A percentile compares a stretch with the other conserved stretches of the same genome.
phyloP scores from a whole-genome alignment of 2,888 invertebrate species.

The Dasysyrphus tricinctus region DNA sequence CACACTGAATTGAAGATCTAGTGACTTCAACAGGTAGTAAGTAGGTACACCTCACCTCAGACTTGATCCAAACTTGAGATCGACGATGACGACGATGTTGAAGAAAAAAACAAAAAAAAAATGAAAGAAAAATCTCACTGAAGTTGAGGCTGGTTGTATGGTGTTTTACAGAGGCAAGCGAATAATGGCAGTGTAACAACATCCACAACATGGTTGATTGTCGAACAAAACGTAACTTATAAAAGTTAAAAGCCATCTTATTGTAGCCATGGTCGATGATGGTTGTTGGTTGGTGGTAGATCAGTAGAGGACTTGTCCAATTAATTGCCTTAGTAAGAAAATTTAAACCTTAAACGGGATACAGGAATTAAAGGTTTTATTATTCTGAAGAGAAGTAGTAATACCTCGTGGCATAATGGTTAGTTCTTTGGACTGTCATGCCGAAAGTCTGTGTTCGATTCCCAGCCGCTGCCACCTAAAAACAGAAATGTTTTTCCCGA shows the following conservation, averaged over 20 bases:
- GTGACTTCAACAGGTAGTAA: constrained; percentile 64
- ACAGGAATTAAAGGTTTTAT: too few species aligned
- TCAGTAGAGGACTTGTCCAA: constrained; percentile 6
- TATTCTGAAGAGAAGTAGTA: too few species aligned
- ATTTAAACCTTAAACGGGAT: neutral
- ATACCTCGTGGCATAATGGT: too few species aligned
- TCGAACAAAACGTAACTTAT: constrained; percentile 46
- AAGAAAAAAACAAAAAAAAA: constrained; percentile 1
- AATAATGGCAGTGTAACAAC: constrained; percentile 50
- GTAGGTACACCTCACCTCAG: constrained; percentile 45
- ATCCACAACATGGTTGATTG: constrained; percentile 45
- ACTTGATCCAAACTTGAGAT: constrained; percentile 60
- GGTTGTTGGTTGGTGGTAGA: constrained; percentile 21
- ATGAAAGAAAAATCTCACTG: constrained; percentile 56
- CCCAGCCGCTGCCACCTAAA: too few species aligned
- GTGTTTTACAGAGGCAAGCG: constrained; percentile 50
- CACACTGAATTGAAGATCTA: constrained; percentile 77
- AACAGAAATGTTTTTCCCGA: too few species aligned
- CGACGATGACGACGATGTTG: constrained; percentile 20
- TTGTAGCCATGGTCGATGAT: constrained; percentile 32
- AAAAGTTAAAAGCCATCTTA: constrained; percentile 53
- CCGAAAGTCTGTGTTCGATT: too few species aligned
- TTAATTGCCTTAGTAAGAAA: neutral
- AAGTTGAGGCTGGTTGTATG: constrained; percentile 42
- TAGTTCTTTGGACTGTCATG: too few species aligned